Base-by-base conservation (phyloP, 1,140 invertebrate species). In the Lutraria rhynchaena region DNA sequence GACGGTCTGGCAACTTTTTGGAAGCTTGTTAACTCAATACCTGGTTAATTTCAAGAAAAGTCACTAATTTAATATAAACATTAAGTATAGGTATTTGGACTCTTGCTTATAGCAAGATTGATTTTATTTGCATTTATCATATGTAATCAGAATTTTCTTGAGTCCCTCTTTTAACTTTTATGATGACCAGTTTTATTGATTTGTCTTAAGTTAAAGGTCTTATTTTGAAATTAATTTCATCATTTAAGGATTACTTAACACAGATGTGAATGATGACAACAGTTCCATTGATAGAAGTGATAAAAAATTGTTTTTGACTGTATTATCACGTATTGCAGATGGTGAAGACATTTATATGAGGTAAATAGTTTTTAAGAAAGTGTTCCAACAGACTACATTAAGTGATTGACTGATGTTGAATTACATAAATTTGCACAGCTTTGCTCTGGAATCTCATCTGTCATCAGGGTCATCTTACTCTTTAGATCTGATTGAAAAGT, bases 241-340 rank as follows among this genome's bases (percentile, higher is more conserved):
- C n/a, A 3, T 46, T 65, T 17, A 13, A 65, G 61, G 61, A 24
- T 44, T 65, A 44, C 37, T 65, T 3, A 27, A 22, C 5, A 41
- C 13, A 27, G 13, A n/a, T 1, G 41, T 35, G 61, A 22, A 65
- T 9, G 61, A 41, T 44, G 61, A 65, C 46, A 41, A 65, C n/a
- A n/a, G n/a, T n/a, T n/a, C n/a, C n/a, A n/a, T n/a, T 17, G 37
- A 51, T 1, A 19, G 63, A 15, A 67, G 29, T 46, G 63, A 67
- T 41, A 67, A 67, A n/a, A 67, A 67, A 31, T 22, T 67, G 22
- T 67, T 67, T 67, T 33, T 67, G 24, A 46, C 41, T 31, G 35
- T 67, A 46, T 67, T 67, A 41, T 46, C 63, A 31, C 11, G 63
- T 4, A 37, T 67, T 13, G 44, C 44, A 33, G 63, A 67, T 67